Evolutionary conservation across 2,888 invertebrate species (phyloP).

Genomic region (Molanna angustata): DNA sequence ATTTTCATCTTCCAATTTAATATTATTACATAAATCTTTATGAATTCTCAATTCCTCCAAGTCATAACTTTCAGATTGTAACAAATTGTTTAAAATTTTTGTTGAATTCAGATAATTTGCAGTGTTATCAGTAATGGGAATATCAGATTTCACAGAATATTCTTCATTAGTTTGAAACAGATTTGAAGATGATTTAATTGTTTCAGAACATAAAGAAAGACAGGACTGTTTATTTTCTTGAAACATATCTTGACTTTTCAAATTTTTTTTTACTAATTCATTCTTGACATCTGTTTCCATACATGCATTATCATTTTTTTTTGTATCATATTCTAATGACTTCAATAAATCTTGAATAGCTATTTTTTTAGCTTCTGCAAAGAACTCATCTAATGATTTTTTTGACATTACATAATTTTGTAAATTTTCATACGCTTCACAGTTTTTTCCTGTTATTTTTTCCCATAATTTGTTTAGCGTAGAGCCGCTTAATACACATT

Average conservation of each 20-base stretch:
- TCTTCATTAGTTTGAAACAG: background rate
- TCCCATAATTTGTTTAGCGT: conserved; percentile 22
- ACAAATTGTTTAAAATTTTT: conserved; percentile 3
- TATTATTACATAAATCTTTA: too few species aligned
- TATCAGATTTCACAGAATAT: background rate
- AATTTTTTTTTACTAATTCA: too few species aligned
- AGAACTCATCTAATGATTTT: conserved; percentile 19
- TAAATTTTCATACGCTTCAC: conserved; percentile 11
- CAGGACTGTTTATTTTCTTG: too few species aligned
- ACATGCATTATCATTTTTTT: conserved; percentile 5
- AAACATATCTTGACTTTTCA: too few species aligned
- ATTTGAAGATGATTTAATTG: too few species aligned
- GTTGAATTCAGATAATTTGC: background rate
- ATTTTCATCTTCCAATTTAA: too few species aligned
- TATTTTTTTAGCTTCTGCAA: conserved; percentile 21
- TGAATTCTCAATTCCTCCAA: too few species aligned
- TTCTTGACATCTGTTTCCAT: too few species aligned
- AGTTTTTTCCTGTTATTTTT: conserved; percentile 21
- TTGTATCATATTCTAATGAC: conserved; percentile 11
- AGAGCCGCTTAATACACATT: conserved; percentile 6
- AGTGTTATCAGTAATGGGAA: too few species aligned
- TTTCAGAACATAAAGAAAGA: too few species aligned
- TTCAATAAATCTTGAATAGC: conserved; percentile 17
- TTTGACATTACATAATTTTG: conserved; percentile 17
- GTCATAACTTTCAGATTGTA: background rate